Base-by-base conservation (phyloP, 2,797 vertebrate genomes). In the Glyptemys insculpta region DNA sequence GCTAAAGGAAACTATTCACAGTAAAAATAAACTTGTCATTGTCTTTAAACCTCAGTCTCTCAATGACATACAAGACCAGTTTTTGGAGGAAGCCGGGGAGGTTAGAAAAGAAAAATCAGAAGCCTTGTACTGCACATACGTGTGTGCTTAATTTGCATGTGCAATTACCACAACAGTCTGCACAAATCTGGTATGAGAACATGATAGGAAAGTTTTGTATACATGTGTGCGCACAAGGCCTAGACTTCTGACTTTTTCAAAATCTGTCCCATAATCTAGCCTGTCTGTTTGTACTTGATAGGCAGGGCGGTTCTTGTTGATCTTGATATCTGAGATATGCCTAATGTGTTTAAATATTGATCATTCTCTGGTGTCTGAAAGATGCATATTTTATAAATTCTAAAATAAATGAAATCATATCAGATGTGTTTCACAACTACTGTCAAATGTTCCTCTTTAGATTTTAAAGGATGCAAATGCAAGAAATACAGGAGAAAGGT, bases 1-100 rank as follows among this genome's bases (percentile, higher is more conserved):
- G 34, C 84, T 74, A 90, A 94, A 94, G 94, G 92, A 97, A 97
- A 94, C 90, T 94, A 87, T 94, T 92, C 93, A 92, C 94, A 96
- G 93, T 79, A 96, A 94, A 93, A 95, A 93, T 85, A 94, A 97
- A 93, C 72, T 56, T 44, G 52, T 41, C 54, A 92, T 84, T 91
- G 76, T 96, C 95, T 41, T 62, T 87, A 85, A 37, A 29, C 29
- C 85, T 68, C 91, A 93, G 92, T 85, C 80, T 87, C 65, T 59
- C 52, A 9, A 37, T 89, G 94, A 89, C 65, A 83, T 87, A 68
- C 50, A 86, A 95, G 82, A 93, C 29, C 65, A 89, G 79, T 90
- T 84, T 87, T 94, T 94, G 93, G 14, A 23, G 11, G 23, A 44
- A 83, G 44, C 14, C 6, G 18, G 49, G 16, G 31, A 62, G 8